Evolutionary conservation across 1,140 invertebrate genomes (phyloP).

Genomic region (Theocolax elegans): DNA sequence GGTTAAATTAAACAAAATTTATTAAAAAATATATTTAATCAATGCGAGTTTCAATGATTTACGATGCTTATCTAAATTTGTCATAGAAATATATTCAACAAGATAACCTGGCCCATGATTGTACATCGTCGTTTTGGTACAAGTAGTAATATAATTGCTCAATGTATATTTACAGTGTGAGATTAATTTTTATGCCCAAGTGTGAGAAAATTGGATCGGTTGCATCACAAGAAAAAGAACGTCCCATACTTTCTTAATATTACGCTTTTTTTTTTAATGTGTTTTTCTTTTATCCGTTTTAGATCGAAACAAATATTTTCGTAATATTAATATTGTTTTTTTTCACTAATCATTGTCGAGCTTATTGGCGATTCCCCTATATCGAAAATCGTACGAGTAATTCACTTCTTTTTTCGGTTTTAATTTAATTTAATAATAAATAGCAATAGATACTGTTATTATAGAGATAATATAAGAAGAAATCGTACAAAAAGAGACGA

Average conservation of each 20-base stretch:
- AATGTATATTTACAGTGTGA: slow-evolving; percentile 21
- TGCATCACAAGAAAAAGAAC: background rate
- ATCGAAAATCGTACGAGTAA: slow-evolving; percentile 26
- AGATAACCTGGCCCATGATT: too few relatives aligned
- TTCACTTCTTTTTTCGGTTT: background rate
- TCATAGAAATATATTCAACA: too few relatives aligned
- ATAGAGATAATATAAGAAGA: slow-evolving; percentile 6
- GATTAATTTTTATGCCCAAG: background rate
- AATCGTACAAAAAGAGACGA: slow-evolving; percentile 18
- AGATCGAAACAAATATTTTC: background rate
- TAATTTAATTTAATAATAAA: background rate
- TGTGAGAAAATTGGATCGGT: background rate
- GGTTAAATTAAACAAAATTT: too few relatives aligned
- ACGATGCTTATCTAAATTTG: too few relatives aligned
- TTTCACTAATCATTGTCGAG: background rate
- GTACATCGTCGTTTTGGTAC: background rate
- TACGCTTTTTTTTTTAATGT: background rate
- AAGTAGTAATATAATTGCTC: background rate
- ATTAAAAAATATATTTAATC: too few relatives aligned
- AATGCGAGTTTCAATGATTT: too few relatives aligned
- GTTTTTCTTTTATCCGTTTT: background rate
- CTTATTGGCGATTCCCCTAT: slow-evolving; percentile 5
- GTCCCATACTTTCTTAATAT: background rate
- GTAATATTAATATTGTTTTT: background rate
- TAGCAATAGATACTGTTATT: slow-evolving; percentile 1